Evolutionary conservation across 2,113 vertebrate species (phyloP).

Genomic region (Mormyrus lacerda): DNA sequence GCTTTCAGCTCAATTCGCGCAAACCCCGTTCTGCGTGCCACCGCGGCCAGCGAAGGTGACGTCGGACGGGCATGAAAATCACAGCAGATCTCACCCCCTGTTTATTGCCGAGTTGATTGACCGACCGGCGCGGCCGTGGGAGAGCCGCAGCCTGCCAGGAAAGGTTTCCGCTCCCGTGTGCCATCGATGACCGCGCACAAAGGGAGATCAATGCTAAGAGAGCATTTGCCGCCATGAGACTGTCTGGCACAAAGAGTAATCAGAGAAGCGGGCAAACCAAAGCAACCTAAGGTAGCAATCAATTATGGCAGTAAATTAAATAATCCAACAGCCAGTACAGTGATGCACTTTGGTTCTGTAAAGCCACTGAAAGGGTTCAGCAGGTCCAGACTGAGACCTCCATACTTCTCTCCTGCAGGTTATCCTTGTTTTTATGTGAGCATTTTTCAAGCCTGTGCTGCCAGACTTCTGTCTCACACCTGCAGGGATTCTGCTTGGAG

Average conservation of each 20-base stretch:
- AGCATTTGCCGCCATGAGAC: background rate
- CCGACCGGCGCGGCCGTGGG: background rate
- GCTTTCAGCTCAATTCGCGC: background rate
- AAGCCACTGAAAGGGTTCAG: background rate
- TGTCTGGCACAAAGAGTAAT: background rate
- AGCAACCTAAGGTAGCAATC: background rate
- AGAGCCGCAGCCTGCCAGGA: background rate
- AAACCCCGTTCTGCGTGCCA: background rate
- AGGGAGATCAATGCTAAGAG: background rate
- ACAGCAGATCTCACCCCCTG: background rate
- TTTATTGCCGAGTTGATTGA: background rate
- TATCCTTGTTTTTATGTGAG: background rate
- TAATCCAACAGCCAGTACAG: background rate
- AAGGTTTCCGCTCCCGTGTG: background rate
- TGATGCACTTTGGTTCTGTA: background rate
- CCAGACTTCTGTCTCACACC: background rate
- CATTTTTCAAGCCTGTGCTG: background rate
- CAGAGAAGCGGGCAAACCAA: background rate
- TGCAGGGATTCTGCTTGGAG: background rate
- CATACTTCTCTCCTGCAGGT: background rate
- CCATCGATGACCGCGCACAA: background rate
- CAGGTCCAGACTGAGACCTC: background rate
- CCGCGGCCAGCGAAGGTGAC: background rate
- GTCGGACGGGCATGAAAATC: background rate
- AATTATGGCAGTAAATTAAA: background rate